A percentile compares a stretch with the other conserved stretches of the same genome.
phyloP scores from a whole-genome alignment of 2,113 vertebrate genomes.

The Lamprotornis superbus region DNA sequence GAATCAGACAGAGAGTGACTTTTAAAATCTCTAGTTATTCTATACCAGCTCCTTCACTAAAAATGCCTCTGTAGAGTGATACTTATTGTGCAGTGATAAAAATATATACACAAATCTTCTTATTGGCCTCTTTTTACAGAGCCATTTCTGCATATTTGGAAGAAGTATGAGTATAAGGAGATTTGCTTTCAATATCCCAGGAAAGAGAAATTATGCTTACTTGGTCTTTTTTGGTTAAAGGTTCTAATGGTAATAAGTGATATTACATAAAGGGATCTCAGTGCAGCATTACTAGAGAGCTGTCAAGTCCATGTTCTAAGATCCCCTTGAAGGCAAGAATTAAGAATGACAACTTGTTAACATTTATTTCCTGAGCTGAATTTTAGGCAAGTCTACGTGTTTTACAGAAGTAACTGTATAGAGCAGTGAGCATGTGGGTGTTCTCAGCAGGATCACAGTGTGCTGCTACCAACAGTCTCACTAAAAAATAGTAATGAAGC shows the following conservation, averaged over 20 bases:
- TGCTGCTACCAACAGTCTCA: background rate
- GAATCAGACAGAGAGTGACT: background rate
- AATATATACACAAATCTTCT: background rate
- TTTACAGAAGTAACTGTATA: background rate
- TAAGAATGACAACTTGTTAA: background rate
- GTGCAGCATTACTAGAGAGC: background rate
- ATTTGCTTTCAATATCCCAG: background rate
- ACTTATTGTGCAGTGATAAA: background rate
- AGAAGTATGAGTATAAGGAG: background rate
- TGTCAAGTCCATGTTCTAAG: background rate
- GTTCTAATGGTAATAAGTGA: background rate
- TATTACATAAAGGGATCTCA: background rate
- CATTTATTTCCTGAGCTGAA: background rate
- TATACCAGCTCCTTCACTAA: background rate
- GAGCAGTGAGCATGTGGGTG: background rate
- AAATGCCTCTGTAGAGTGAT: background rate
- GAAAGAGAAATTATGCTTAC: background rate
- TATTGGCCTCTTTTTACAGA: background rate
- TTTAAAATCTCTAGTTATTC: background rate
- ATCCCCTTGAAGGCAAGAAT: conserved; percentile 1
- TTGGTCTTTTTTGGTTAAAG: conserved; percentile 21
- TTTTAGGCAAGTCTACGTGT: background rate
- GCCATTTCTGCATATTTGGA: background rate
- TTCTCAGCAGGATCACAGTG: background rate
- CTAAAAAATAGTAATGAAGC: background rate